Evolutionary conservation across 2,888 invertebrate genomes (phyloP), one percentile per base, ranked within the genome.

Genomic region (Drosophila monieri): DNA sequence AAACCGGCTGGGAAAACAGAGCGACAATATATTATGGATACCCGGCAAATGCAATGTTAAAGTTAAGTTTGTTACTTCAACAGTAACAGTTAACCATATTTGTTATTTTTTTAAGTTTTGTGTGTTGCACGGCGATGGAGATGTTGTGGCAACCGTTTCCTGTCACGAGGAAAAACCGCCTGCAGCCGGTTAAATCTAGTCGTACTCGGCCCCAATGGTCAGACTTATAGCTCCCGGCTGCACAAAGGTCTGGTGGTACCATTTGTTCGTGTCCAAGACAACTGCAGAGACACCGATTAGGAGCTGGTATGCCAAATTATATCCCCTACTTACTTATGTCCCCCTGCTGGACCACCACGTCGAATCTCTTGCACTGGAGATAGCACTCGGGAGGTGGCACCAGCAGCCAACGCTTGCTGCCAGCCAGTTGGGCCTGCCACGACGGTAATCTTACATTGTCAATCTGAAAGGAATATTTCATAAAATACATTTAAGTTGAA

Each of bases 201-300:
- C 98, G 91, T 96, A 99, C 91, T 99, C 99, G 0, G 98, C 97
- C 32, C 98, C 99, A 80, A 99, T 98, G 0, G 98, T 98, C 83
- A 99, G 96, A 92, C 98, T 99, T 89, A 98, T 94, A 78, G 96
- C 96, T 15, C 96, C 95, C 0, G 97, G 96, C 47, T 97, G 93
- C 62, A 98, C 96, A 80, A 93, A 92, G 0, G 99, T 99, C 90
- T 96, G 95, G 92, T 99, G 99, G 90, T 97, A 99, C 99, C 99
- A 99, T 59, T 95, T 94, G 90, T 99, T 98, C 0, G 98, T 98
- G 90, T 98, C 97, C 86, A 98, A 92, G 49, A 98, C 96, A 93
- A 98, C 98, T 98, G 93, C 3, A 93, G 93, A 15, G 37, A 21
- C 2, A 46, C n/a, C 15, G 6, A 25, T 39, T 35, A 37, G 23